These are phyloP conservation scores for Tortricodes alternella DNA, from an alignment of 2,888 invertebrate species.

Conservation along the genomic window DNA sequence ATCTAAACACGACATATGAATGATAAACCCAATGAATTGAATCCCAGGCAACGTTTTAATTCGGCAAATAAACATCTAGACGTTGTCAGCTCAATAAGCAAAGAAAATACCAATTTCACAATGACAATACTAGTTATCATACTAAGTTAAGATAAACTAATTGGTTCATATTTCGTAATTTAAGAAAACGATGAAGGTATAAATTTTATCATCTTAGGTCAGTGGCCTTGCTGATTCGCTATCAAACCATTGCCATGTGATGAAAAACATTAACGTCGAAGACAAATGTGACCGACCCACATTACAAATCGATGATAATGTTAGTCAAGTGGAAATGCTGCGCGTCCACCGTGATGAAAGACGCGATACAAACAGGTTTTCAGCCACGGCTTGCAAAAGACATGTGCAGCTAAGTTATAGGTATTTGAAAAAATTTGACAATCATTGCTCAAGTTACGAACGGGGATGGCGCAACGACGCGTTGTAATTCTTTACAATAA, in stretches of 20 bases:
- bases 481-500: not conserved
- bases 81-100: too few relatives aligned
- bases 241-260: conserved; percentile 4
- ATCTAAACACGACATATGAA: too few relatives aligned
- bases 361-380: conserved; percentile 29
- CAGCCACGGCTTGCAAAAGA: conserved; percentile 38
- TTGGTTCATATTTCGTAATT: not conserved
- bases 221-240: conserved; percentile 5
- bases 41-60: too few relatives aligned
- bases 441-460: conserved; percentile 31
- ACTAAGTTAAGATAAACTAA: not conserved
- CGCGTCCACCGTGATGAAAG: conserved; percentile 27
- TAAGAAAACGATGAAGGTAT: not conserved
- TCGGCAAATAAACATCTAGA: too few relatives aligned
- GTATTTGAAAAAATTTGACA: conserved; percentile 35
- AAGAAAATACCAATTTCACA: too few relatives aligned
- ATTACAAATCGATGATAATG: conserved; percentile 20
- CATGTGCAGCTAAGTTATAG: conserved; percentile 25
- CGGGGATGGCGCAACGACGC: not conserved
- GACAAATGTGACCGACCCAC: conserved; percentile 25
- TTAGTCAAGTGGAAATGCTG: conserved; percentile 22
- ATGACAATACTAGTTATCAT: not conserved
- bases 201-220: too few relatives aligned
- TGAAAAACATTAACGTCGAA: conserved; percentile 19
- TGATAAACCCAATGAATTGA: too few relatives aligned